A percentile compares a stretch with the other conserved stretches of the same genome.
Evolutionary conservation across 1,140 invertebrate genomes (phyloP).

Genomic region (Aphidius ervi): DNA sequence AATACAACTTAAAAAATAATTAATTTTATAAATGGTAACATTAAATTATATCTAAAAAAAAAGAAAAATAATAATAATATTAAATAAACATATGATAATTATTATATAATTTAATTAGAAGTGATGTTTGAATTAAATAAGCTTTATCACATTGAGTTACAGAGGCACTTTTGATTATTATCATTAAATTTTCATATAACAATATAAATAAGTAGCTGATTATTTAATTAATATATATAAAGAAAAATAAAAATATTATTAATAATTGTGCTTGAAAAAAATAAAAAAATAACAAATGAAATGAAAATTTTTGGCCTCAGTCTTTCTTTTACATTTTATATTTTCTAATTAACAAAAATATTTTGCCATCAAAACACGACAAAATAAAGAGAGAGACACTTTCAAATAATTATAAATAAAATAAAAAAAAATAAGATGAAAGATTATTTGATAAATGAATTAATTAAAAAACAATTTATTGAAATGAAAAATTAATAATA

Average conservation of each 20-base stretch:
- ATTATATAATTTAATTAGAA: background rate
- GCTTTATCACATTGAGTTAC: conserved; percentile 17
- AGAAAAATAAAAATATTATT: too few species aligned
- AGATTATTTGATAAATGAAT: background rate
- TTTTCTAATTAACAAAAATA: background rate
- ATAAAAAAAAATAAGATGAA: background rate
- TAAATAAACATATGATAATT: background rate
- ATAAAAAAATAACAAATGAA: too few species aligned
- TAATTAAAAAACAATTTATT: too few species aligned
- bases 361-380: too few species aligned
- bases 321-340: background rate
- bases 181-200: too few species aligned
- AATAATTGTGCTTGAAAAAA: background rate
- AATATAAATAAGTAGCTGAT: too few species aligned
- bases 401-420: too few species aligned
- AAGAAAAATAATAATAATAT: background rate
- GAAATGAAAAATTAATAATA: background rate
- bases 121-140: conserved; percentile 5
- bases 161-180: background rate
- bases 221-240: too few species aligned
- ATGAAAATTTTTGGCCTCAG: too few species aligned
- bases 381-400: too few species aligned
- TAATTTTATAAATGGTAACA: conserved; percentile 12
- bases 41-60: background rate
- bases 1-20: background rate